A percentile compares a stretch with the other conserved stretches of the same genome.
These are phyloP conservation scores for Clarias fuscus DNA, from an alignment of 2,797 vertebrate species.

Conservation along the genomic window DNA sequence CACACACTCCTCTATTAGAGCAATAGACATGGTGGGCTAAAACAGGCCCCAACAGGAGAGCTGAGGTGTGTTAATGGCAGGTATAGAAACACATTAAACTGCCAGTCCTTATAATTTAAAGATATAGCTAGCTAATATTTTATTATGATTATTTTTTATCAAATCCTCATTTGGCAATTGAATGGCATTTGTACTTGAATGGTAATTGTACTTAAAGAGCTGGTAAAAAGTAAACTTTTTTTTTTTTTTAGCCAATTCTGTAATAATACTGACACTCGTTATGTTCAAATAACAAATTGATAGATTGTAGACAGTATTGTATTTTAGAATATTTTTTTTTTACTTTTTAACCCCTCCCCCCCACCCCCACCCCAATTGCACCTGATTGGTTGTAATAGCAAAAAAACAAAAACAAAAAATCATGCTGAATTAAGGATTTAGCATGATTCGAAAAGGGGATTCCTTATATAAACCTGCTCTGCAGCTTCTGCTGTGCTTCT, in stretches of 20 bases:
- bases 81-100: slow-evolving; percentile 43
- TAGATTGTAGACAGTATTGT: neutral
- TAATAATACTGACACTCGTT: neutral
- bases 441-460: neutral
- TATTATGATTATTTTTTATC: neutral
- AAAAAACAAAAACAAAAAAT: neutral
- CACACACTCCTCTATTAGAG: slow-evolving; percentile 69
- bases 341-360: no score
- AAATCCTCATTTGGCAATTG: neutral
- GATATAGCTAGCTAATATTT: slow-evolving; percentile 1
- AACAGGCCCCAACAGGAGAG: slow-evolving; percentile 62
- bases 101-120: slow-evolving; percentile 1
- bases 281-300: neutral
- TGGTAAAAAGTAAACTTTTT: neutral
- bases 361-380: no score
- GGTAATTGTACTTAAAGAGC: neutral
- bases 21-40: slow-evolving; percentile 59
- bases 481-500: neutral
- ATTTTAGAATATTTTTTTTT: neutral
- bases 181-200: no score
- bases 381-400: neutral
- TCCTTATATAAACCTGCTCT: neutral
- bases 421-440: neutral
- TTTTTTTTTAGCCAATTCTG: neutral
- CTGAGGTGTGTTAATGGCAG: slow-evolving; percentile 73